Percentiles rank a stretch among this genome's conserved stretches.
These are phyloP conservation scores for Achlya flavicornis DNA, from an alignment of 2,888 invertebrate species.

Conservation along the genomic window DNA sequence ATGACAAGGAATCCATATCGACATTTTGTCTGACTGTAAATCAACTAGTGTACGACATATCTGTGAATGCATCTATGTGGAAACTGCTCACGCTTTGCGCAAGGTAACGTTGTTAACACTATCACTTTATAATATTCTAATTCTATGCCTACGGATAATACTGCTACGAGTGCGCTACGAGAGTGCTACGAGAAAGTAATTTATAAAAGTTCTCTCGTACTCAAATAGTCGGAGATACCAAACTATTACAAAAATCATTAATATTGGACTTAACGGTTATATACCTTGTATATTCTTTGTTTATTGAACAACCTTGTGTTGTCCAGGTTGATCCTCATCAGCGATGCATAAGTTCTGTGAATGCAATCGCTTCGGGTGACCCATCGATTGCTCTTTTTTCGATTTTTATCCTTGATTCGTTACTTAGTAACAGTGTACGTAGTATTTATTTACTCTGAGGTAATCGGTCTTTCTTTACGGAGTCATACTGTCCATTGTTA, in stretches of 20 bases:
- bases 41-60: too few species aligned
- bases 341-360: constrained; percentile 57
- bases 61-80: too few species aligned
- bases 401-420: constrained; percentile 34
- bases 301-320: neutral
- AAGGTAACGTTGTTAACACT: too few species aligned
- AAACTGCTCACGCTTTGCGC: too few species aligned
- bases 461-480: neutral
- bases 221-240: too few species aligned
- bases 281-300: too few species aligned
- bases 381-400: constrained; percentile 55
- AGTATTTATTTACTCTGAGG: constrained; percentile 15
- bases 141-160: neutral
- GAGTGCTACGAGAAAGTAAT: neutral
- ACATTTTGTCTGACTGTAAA: too few species aligned
- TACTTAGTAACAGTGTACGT: constrained; percentile 23
- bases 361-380: constrained; percentile 46
- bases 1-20: too few species aligned
- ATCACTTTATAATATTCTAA: neutral
- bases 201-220: neutral
- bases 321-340: constrained; percentile 37
- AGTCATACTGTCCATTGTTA: too few species aligned
- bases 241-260: too few species aligned
- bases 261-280: too few species aligned
- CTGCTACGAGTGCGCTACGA: neutral